Evolutionary conservation across 2,113 vertebrate genomes (phyloP).

Genomic region (Notothenia coriiceps): DNA sequence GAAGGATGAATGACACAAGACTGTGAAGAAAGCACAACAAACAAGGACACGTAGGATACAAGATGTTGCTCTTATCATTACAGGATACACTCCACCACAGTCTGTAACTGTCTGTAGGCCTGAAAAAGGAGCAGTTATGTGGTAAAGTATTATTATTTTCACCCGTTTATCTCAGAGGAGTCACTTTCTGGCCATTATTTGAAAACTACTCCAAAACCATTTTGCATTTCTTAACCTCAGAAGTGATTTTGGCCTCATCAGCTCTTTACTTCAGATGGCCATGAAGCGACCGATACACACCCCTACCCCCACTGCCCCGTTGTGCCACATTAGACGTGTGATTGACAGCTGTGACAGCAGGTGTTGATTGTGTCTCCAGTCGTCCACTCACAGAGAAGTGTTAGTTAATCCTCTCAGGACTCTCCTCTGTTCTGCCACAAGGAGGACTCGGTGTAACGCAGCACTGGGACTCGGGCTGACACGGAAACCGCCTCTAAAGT

Average conservation of each 20-base stretch:
- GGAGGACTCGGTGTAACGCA: slow-evolving; percentile 25
- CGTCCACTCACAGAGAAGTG: slow-evolving; percentile 14
- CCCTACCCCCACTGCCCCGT: not conserved
- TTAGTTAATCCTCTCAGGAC: slow-evolving; percentile 37
- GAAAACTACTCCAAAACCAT: not conserved
- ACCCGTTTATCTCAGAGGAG: slow-evolving; percentile 27
- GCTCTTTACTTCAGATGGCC: slow-evolving; percentile 49
- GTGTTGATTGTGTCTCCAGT: slow-evolving; percentile 64
- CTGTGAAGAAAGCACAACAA: not conserved
- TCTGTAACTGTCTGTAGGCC: slow-evolving; percentile 64
- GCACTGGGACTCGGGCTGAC: not conserved
- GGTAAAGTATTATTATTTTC: slow-evolving; percentile 67
- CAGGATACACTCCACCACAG: slow-evolving; percentile 64
- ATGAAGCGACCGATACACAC: slow-evolving; percentile 47
- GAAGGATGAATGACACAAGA: slow-evolving; percentile 42
- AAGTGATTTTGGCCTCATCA: slow-evolving; percentile 28
- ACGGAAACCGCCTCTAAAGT: not conserved
- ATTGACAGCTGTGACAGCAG: slow-evolving; percentile 31
- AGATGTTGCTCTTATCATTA: slow-evolving; percentile 60
- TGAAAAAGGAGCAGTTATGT: slow-evolving; percentile 51
- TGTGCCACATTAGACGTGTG: slow-evolving; percentile 42
- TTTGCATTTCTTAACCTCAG: slow-evolving; percentile 17
- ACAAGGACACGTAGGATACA: not conserved
- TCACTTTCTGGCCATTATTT: slow-evolving; percentile 56
- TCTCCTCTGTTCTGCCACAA: slow-evolving; percentile 35